A percentile compares a stretch with the other conserved stretches of the same genome.
Conservation (phyloP, 2,888 invertebrate genomes). For the Drosophila nr. perissopoda region DNA sequence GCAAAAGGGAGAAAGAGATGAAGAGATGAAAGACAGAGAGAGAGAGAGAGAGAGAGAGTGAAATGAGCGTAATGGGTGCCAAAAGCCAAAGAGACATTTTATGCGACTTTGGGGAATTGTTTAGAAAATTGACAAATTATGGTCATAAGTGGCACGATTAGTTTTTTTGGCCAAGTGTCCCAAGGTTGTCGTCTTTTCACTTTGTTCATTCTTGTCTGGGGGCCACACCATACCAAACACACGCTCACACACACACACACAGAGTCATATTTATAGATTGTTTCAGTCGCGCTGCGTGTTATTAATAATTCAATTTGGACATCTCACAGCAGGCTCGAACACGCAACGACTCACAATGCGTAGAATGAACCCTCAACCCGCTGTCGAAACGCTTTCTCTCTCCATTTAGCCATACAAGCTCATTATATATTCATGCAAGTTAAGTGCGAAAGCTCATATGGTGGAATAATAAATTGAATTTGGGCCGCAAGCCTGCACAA, state of each 20-base stretch:
- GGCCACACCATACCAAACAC: not conserved
- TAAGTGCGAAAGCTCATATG: constrained; percentile 79
- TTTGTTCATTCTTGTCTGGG: not conserved
- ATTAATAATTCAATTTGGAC: constrained; percentile 74
- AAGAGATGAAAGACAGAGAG: not conserved
- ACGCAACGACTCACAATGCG: constrained; percentile 50
- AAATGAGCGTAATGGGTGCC: constrained; percentile 68
- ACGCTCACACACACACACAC: not conserved
- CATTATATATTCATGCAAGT: constrained; percentile 77
- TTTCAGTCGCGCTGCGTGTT: constrained; percentile 61
- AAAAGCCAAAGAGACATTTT: constrained; percentile 69
- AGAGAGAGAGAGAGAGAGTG: constrained; percentile 17
- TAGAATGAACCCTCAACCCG: constrained; percentile 13
- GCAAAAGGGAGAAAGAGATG: not conserved
- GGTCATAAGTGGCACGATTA: constrained; percentile 75
- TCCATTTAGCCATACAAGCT: constrained; percentile 31
- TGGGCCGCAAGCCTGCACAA: constrained; percentile 55
- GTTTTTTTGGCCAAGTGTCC: constrained; percentile 54
- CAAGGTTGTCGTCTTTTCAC: constrained; percentile 66
- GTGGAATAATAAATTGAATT: constrained; percentile 76
- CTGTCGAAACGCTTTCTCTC: not conserved
- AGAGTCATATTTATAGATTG: constrained; percentile 44
- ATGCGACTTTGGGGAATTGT: constrained; percentile 72
- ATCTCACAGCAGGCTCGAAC: constrained; percentile 55
- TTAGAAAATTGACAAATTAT: constrained; percentile 80